Evolutionary conservation across 2,113 vertebrate species (phyloP).

Genomic region (Ciconia stormi): DNA sequence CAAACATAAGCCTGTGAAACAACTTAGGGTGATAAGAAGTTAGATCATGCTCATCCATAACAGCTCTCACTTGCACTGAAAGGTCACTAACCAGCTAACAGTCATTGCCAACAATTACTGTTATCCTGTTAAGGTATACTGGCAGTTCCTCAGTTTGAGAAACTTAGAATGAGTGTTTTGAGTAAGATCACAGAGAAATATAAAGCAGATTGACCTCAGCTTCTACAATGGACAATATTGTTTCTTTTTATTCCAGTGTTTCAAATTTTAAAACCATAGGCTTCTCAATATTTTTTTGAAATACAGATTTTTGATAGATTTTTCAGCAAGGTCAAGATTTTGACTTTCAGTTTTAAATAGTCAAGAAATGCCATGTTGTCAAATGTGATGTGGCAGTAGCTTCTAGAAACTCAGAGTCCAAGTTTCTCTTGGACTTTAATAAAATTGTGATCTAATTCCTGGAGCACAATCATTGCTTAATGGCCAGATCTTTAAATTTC

Average conservation of each 20-base stretch:
- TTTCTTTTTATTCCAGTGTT: background rate
- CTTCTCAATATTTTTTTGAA: background rate
- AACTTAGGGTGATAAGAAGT: background rate
- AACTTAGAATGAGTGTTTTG: background rate
- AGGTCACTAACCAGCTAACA: background rate
- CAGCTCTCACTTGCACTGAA: background rate
- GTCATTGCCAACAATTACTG: background rate
- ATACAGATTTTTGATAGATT: fast-evolving
- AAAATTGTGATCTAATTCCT: background rate
- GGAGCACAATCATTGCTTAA: background rate
- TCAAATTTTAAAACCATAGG: background rate
- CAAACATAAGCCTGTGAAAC: background rate
- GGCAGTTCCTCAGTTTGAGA: background rate
- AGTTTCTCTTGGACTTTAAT: background rate
- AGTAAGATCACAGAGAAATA: background rate
- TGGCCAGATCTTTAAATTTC: background rate
- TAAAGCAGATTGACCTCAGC: background rate
- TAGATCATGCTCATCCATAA: background rate
- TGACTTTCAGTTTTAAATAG: background rate
- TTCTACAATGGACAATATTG: background rate
- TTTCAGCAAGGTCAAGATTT: background rate
- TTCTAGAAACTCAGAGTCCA: background rate
- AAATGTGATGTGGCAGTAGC: background rate
- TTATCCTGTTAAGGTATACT: background rate
- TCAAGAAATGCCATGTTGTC: background rate